Evolutionary conservation across 2,797 vertebrate species (phyloP).

Genomic region (Lateolabrax maculatus): DNA sequence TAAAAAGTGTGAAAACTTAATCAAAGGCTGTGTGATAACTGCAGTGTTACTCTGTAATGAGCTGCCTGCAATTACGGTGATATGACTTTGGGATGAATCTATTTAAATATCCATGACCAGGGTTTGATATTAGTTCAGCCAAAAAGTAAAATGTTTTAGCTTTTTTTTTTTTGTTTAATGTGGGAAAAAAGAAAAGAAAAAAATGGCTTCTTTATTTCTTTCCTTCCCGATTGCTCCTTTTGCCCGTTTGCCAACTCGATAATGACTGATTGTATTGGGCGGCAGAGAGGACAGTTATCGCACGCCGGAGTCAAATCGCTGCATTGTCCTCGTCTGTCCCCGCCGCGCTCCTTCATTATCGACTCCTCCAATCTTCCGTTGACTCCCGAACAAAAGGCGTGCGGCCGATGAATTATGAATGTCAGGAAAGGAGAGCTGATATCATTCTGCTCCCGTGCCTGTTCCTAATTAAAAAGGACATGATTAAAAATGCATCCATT

Average conservation of each 20-base stretch:
- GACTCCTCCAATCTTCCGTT: slow-evolving; percentile 41
- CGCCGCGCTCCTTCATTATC: slow-evolving; percentile 35
- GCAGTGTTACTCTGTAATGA: slow-evolving; percentile 3
- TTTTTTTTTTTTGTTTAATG: not conserved
- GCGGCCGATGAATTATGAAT: slow-evolving; percentile 71
- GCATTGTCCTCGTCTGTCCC: slow-evolving; percentile 30
- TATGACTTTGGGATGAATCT: not conserved
- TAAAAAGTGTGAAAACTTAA: not conserved
- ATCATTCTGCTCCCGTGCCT: slow-evolving; percentile 45
- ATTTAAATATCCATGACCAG: not conserved
- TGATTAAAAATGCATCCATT: slow-evolving; percentile 77
- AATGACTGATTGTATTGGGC: not conserved
- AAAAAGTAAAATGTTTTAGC: not conserved
- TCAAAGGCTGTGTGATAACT: not conserved
- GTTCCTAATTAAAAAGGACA: slow-evolving; percentile 68
- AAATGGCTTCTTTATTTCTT: not conserved
- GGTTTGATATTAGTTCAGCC: not conserved
- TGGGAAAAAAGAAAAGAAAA: not conserved
- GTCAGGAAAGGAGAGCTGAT: slow-evolving; percentile 44
- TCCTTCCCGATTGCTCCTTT: not conserved
- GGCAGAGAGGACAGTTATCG: not conserved
- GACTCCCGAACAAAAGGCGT: slow-evolving; percentile 60
- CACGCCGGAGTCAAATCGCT: slow-evolving; percentile 36
- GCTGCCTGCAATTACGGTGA: slow-evolving; percentile 12
- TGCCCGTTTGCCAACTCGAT: not conserved